These are phyloP conservation scores for Rhyacophila brunnea DNA, from an alignment of 1,140 invertebrate genomes.

Conservation along the genomic window DNA sequence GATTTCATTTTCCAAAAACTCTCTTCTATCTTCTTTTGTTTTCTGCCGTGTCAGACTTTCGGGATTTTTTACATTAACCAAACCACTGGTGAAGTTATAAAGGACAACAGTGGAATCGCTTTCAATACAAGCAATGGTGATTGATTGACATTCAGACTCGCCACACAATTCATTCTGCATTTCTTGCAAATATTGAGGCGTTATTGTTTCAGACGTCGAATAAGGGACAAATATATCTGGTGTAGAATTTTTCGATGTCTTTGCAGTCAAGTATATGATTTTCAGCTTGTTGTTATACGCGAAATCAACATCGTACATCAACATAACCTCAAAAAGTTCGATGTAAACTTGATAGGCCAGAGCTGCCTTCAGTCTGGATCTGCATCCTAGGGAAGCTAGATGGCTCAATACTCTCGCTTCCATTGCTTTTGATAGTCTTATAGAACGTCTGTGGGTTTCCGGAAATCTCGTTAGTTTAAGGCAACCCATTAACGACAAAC, in stretches of 20 bases:
- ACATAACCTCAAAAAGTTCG: constrained; percentile 28
- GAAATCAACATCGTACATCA: constrained; percentile 30
- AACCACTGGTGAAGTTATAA: constrained; percentile 23
- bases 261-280: constrained; percentile 24
- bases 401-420: constrained; percentile 21
- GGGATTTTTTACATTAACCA: constrained; percentile 23
- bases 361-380: constrained; percentile 13
- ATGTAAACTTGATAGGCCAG: constrained; percentile 30
- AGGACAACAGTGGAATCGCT: constrained; percentile 27
- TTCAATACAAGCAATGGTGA: constrained; percentile 24
- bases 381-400: constrained; percentile 23
- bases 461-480: not conserved
- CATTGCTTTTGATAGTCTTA: constrained; percentile 7
- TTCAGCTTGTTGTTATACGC: constrained; percentile 11
- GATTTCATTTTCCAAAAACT: constrained; percentile 29
- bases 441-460: not conserved
- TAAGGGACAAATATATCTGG: constrained; percentile 25
- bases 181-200: constrained; percentile 10
- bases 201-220: constrained; percentile 17
- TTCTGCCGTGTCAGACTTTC: constrained; percentile 21
- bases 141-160: constrained; percentile 5
- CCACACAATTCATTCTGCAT: constrained; percentile 26
- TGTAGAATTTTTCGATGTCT: constrained; percentile 16
- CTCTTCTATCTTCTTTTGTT: constrained; percentile 27
- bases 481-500: not conserved